Evolutionary conservation across 1,140 invertebrate genomes (phyloP).

Genomic region (Hesperophylax magnus): DNA sequence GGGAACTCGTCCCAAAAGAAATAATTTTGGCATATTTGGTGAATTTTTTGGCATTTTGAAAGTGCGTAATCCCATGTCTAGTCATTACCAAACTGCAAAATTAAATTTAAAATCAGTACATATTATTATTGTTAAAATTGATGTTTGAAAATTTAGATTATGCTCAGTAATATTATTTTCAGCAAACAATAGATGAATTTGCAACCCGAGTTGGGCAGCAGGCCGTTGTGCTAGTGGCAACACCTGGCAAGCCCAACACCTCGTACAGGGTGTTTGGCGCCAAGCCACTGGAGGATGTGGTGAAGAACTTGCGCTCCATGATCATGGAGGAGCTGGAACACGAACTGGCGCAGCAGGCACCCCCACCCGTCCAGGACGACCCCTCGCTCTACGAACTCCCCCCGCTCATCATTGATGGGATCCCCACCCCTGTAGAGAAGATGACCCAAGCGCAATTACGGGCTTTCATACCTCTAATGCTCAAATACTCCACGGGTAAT

Average conservation of each 20-base stretch:
- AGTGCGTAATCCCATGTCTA: too few species aligned
- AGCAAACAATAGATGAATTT: constrained; percentile 98
- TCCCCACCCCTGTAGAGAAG: constrained; percentile 98
- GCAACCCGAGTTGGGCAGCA: constrained; percentile 97
- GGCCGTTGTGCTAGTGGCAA: constrained; percentile 95
- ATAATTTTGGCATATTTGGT: too few species aligned
- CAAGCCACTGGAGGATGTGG: constrained; percentile 96
- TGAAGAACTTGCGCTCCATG: constrained; percentile 89
- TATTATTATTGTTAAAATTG: too few species aligned
- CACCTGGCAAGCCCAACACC: constrained; percentile 95
- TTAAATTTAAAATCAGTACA: too few species aligned
- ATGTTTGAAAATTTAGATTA: too few species aligned
- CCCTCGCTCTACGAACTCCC: constrained; percentile 95
- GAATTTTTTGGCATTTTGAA: too few species aligned
- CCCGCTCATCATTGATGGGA: constrained; percentile 95
- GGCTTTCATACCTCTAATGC: constrained; percentile 97
- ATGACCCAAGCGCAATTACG: constrained; percentile 98
- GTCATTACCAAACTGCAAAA: too few species aligned
- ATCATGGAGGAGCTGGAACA: constrained; percentile 96
- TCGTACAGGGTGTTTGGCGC: constrained; percentile 98
- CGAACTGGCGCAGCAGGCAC: constrained; percentile 93
- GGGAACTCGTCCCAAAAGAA: too few species aligned
- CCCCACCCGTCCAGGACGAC: constrained; percentile 92
- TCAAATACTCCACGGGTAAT: constrained; percentile 93
- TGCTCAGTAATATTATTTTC: constrained; percentile 59